Evolutionary conservation across 2,888 invertebrate genomes (phyloP).

Genomic region (Schizaphis graminum): DNA sequence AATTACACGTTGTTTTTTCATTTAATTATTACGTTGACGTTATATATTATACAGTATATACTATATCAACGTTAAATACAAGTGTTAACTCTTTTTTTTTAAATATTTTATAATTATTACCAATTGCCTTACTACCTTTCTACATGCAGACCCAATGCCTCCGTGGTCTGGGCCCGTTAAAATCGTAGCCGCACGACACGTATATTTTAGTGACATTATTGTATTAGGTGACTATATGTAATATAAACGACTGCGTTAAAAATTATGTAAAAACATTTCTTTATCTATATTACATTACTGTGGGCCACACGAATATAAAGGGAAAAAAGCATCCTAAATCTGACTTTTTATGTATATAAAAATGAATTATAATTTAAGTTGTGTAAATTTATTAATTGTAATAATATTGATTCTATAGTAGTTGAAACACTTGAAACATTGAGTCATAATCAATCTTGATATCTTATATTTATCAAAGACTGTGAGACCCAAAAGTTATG

Average conservation of each 20-base stretch:
- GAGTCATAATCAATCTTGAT: too few species aligned
- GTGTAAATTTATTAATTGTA: not conserved
- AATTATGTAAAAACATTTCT: not conserved
- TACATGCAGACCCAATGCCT: not conserved
- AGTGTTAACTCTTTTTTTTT: not conserved
- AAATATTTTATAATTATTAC: constrained; percentile 7
- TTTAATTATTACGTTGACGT: not conserved
- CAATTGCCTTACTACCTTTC: not conserved
- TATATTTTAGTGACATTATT: not conserved
- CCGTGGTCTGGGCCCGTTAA: not conserved
- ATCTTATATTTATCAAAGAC: not conserved
- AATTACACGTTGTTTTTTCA: not conserved
- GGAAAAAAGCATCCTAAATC: not conserved
- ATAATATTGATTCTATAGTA: not conserved
- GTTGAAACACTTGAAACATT: too few species aligned
- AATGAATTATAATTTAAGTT: not conserved
- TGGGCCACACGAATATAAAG: not conserved
- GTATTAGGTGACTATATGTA: not conserved
- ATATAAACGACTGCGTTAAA: not conserved
- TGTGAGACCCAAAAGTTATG: not conserved
- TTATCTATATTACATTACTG: not conserved
- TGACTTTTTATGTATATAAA: not conserved
- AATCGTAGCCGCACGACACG: not conserved
- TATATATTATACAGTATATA: not conserved
- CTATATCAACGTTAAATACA: not conserved